Evolutionary conservation across 2,797 vertebrate genomes (phyloP).

Genomic region (Protosalanx chinensis): DNA sequence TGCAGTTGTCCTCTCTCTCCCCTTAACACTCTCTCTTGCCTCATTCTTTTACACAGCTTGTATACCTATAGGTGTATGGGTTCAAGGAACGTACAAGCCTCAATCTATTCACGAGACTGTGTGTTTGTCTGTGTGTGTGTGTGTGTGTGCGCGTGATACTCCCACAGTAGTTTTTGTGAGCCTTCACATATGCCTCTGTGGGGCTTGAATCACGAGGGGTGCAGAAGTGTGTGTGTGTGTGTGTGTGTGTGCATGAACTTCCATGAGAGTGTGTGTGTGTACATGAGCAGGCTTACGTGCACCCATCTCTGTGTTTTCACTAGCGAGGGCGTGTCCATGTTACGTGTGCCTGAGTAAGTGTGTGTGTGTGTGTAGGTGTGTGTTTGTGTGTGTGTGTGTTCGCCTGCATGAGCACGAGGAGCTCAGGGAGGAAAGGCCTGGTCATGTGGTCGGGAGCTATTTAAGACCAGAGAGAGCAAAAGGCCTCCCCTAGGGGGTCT

Average conservation of each 20-base stretch:
- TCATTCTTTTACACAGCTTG: background rate
- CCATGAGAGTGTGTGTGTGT: slow-evolving; percentile 27
- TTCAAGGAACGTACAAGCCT: background rate
- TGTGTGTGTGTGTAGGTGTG: background rate
- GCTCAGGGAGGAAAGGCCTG: slow-evolving; percentile 19
- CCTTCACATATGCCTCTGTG: slow-evolving; percentile 30
- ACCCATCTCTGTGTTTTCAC: slow-evolving; percentile 28
- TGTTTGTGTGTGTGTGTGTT: slow-evolving; percentile 24
- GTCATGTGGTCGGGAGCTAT: slow-evolving; percentile 64
- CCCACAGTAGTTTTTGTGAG: slow-evolving; percentile 22
- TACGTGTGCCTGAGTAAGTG: background rate
- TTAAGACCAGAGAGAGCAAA: slow-evolving; percentile 56
- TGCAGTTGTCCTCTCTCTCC: slow-evolving; percentile 9
- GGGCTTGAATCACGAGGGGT: slow-evolving; percentile 63
- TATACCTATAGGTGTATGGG: background rate
- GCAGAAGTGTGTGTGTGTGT: slow-evolving; percentile 39
- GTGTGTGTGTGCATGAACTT: slow-evolving; percentile 37
- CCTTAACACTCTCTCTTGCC: slow-evolving; percentile 2
- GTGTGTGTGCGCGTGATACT: slow-evolving; percentile 6
- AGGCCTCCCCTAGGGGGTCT: slow-evolving; percentile 49
- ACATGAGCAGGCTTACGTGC: slow-evolving; percentile 26
- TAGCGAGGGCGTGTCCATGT: background rate
- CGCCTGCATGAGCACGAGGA: background rate
- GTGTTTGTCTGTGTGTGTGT: background rate
- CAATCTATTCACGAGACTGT: background rate